Evolutionary conservation across 2,888 invertebrate species (phyloP).

Genomic region (Trachelus tabidus): DNA sequence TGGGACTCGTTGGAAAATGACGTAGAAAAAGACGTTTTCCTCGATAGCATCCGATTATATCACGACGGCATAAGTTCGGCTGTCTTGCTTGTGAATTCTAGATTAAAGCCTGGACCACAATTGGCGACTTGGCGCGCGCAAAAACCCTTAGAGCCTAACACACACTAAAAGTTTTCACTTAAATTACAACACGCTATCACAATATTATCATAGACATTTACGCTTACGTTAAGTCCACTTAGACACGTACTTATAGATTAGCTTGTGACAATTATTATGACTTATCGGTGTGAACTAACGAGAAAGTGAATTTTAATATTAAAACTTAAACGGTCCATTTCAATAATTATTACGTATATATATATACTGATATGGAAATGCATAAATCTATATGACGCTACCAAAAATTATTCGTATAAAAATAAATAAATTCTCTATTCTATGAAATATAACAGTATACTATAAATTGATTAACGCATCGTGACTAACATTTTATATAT

Average conservation of each 20-base stretch:
- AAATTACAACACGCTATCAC: neutral
- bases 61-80: neutral
- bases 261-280: neutral
- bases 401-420: constrained; percentile 42
- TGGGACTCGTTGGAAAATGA: neutral
- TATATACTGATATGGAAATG: neutral
- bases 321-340: neutral
- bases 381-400: constrained; percentile 1
- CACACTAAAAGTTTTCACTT: neutral
- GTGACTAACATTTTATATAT: neutral
- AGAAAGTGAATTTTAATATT: neutral
- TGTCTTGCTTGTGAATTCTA: constrained; percentile 22
- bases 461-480: neutral
- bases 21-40: neutral
- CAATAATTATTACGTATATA: neutral
- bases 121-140: constrained; percentile 41
- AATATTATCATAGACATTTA: neutral
- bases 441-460: constrained; percentile 37
- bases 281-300: neutral
- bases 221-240: neutral
- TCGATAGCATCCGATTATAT: neutral
- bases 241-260: neutral
- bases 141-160: constrained; percentile 8
- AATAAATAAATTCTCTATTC: constrained; percentile 54
- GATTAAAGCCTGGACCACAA: constrained; percentile 57